Evolutionary conservation across 1,140 invertebrate genomes (phyloP).

Genomic region (Drosophila dunni): DNA sequence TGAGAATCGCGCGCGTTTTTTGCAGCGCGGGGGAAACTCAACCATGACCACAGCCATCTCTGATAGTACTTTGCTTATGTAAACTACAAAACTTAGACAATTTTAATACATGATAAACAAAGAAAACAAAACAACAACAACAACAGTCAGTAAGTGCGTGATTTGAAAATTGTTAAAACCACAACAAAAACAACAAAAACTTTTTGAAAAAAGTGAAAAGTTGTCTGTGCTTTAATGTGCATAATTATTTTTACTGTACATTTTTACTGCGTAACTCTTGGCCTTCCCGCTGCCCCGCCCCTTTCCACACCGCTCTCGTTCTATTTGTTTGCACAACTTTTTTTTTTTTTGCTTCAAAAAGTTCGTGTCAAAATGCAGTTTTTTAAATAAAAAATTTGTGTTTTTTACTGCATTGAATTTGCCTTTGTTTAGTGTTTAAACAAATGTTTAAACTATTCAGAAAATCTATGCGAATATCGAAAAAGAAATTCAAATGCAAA

Average conservation of each 20-base stretch:
- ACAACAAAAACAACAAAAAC: slow-evolving; percentile 6
- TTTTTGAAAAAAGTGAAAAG: slow-evolving; percentile 66
- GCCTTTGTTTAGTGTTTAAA: neutral
- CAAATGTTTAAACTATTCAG: slow-evolving; percentile 36
- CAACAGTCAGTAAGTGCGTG: slow-evolving; percentile 62
- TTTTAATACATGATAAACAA: slow-evolving; percentile 55
- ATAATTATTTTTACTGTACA: slow-evolving; percentile 62
- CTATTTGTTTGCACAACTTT: neutral
- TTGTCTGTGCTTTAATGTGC: slow-evolving; percentile 55
- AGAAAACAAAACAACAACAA: slow-evolving; percentile 18
- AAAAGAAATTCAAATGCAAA: slow-evolving; percentile 44
- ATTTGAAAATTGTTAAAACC: slow-evolving; percentile 53
- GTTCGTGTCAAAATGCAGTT: slow-evolving; percentile 76
- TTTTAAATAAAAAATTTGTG: slow-evolving; percentile 25
- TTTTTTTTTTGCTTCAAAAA: slow-evolving; percentile 11
- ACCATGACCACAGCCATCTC: slow-evolving; percentile 57
- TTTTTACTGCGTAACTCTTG: slow-evolving; percentile 59
- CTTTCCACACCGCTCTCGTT: neutral
- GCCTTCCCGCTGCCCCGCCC: neutral
- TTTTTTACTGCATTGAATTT: neutral
- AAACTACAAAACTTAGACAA: slow-evolving; percentile 34
- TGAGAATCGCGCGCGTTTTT: slow-evolving; percentile 19
- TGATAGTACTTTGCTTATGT: slow-evolving; percentile 49
- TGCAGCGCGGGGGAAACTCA: neutral
- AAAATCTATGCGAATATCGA: slow-evolving; percentile 18